Percentiles rank a stretch among this genome's conserved stretches.
Conservation (phyloP, 2,113 vertebrate genomes). For the Anguilla rostrata region DNA sequence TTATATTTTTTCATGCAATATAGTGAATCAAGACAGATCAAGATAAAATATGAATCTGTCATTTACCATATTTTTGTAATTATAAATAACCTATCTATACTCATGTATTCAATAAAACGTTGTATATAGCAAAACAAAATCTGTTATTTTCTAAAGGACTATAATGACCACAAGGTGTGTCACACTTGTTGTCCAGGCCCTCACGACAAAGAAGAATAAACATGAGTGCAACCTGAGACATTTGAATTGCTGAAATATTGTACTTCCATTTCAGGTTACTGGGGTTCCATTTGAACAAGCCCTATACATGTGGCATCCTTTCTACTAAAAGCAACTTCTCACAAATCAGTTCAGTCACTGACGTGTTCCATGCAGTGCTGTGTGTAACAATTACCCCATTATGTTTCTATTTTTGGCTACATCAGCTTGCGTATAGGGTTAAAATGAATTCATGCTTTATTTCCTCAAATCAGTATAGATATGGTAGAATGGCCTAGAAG, state of each 20-base stretch:
- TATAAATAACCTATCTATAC: background rate
- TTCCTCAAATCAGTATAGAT: background rate
- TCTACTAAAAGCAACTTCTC: background rate
- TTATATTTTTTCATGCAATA: slow-evolving; percentile 47
- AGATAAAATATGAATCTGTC: slow-evolving; percentile 52
- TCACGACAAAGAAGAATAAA: background rate
- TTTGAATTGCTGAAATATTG: background rate
- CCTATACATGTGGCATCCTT: background rate
- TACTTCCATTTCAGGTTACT: background rate
- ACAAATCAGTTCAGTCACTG: background rate
- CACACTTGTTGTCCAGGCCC: background rate
- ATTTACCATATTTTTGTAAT: slow-evolving; percentile 55
- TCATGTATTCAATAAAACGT: background rate
- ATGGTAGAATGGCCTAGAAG: background rate
- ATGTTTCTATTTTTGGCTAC: background rate
- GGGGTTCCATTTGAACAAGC: background rate
- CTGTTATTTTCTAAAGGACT: background rate
- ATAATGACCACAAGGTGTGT: background rate
- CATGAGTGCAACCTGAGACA: background rate
- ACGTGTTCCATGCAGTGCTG: background rate
- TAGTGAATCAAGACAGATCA: slow-evolving; percentile 49
- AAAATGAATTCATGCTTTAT: background rate
- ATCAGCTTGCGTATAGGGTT: background rate
- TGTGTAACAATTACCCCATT: background rate
- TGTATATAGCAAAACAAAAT: background rate